Evolutionary conservation across 2,888 invertebrate genomes (phyloP).

Genomic region (Hecatera dysodea): DNA sequence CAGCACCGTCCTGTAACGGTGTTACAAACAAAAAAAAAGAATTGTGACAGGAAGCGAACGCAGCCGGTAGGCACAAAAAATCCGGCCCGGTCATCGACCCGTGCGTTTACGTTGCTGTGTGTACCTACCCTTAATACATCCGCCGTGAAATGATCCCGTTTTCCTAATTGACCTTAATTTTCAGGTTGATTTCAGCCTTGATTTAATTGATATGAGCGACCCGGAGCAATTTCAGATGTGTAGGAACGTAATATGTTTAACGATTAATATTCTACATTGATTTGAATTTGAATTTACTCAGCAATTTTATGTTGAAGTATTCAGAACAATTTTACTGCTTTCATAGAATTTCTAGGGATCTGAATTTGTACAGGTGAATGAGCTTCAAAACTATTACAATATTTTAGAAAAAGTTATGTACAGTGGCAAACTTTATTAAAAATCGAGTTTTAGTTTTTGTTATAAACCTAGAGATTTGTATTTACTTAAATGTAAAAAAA

Average conservation of each 20-base stretch:
- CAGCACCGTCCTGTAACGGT: constrained; percentile 80
- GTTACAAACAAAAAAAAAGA: constrained; percentile 79
- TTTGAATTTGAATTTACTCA: constrained; percentile 13
- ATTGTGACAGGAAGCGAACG: constrained; percentile 88
- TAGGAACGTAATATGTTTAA: background rate
- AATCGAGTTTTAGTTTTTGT: too few species aligned
- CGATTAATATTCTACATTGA: constrained; percentile 9
- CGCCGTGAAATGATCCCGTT: constrained; percentile 63
- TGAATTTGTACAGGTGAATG: background rate
- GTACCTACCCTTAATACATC: constrained; percentile 74
- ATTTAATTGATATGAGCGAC: constrained; percentile 44
- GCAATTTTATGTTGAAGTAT: constrained; percentile 4
- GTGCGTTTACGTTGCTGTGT: constrained; percentile 65
- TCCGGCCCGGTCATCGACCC: constrained; percentile 82
- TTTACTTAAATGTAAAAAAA: background rate
- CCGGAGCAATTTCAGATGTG: constrained; percentile 24
- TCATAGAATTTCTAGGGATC: background rate
- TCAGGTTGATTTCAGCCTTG: constrained; percentile 32
- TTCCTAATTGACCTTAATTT: constrained; percentile 55
- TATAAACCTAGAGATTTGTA: background rate
- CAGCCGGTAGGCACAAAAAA: constrained; percentile 87
- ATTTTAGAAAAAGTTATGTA: background rate
- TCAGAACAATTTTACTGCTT: background rate
- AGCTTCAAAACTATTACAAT: background rate
- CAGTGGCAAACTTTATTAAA: background rate